phyloP scores from a whole-genome alignment of 1,140 invertebrate species.

The Acarapis woodi region DNA sequence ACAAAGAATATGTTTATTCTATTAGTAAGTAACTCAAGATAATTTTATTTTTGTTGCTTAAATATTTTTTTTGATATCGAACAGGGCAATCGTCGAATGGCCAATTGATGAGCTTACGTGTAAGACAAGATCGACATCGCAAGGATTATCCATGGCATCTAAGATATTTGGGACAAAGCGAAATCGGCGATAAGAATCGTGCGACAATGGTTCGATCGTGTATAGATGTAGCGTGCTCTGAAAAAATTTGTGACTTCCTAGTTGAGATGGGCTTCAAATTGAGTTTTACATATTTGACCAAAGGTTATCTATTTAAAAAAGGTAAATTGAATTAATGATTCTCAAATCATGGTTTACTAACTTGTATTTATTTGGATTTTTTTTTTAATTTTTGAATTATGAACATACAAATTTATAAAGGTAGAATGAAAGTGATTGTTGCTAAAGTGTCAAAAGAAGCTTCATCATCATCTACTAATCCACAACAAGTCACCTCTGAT shows the following conservation, averaged over 20 bases:
- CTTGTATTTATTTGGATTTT: conserved; percentile 41
- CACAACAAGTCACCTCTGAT: not conserved
- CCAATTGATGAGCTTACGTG: not conserved
- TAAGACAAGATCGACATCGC: conserved; percentile 15
- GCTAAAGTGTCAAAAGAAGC: conserved; percentile 58
- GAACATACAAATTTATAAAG: conserved; percentile 77
- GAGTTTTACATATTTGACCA: conserved; percentile 75
- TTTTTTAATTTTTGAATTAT: conserved; percentile 81
- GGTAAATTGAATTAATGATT: too few relatives aligned
- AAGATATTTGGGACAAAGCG: conserved; percentile 53
- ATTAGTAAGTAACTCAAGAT: conserved; percentile 15
- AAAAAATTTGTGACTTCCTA: conserved; percentile 63
- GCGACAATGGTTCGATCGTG: conserved; percentile 65
- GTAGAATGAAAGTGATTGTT: conserved; percentile 82
- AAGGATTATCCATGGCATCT: conserved; percentile 17
- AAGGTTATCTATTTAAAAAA: conserved; percentile 84
- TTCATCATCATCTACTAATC: not conserved
- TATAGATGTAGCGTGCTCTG: conserved; percentile 64
- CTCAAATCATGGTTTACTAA: conserved; percentile 64
- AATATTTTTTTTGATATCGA: not conserved
- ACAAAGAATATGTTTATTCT: conserved; percentile 30
- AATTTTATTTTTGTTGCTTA: not conserved
- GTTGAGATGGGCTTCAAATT: conserved; percentile 45
- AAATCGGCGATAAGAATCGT: conserved; percentile 53
- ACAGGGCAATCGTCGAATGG: not conserved